Evolutionary conservation across 2,888 invertebrate species (phyloP), one percentile per base, ranked within the genome.

Genomic region (Pecten maximus): DNA sequence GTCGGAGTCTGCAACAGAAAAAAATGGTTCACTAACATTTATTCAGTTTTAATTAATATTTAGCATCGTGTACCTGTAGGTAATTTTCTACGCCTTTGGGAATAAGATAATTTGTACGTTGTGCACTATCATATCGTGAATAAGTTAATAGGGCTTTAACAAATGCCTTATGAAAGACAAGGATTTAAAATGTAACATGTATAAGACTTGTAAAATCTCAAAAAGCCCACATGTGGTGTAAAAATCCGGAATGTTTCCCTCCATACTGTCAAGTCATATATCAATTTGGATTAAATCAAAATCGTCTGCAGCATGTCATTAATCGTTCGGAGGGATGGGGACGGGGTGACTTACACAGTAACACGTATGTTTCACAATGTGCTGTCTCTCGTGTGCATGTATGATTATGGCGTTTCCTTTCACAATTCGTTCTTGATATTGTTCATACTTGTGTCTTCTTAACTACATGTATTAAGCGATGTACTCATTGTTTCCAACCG

Each of bases 211-310:
- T 35, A 35, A 28, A 35, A 35, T 74, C 74, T 74, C 28, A 74
- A 10, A 28, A 23, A 35, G 74, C 74, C 74, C 74, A 74, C 74
- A 74, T 74, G 74, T 74, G 74, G 74, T 74, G 74, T 74, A 74
- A 74, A 28, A 74, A 23, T 74, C 28, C 35, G 28, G 4, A 74
- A 74, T 74, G 74, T 35, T 74, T 74, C 74, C 12, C 28, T 28
- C 35, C 28, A 74, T 35, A 74, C 74, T 35, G 74, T 35, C 74
- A 74, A 28, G 74, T 74, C 74, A 74, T 74, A 3, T 23, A 74
- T 74, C 74, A 74, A 28, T 28, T 74, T 35, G 74, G 74, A 74
- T 74, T 74, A 74, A 74, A 35, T 35, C 74, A 74, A 35, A 74
- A 35, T 28, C 74, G 8, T n/a, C n/a, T 54, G 54, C 54, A 54